phyloP scores from a whole-genome alignment of 2,113 vertebrate species.

The Eudorcas thomsonii region DNA sequence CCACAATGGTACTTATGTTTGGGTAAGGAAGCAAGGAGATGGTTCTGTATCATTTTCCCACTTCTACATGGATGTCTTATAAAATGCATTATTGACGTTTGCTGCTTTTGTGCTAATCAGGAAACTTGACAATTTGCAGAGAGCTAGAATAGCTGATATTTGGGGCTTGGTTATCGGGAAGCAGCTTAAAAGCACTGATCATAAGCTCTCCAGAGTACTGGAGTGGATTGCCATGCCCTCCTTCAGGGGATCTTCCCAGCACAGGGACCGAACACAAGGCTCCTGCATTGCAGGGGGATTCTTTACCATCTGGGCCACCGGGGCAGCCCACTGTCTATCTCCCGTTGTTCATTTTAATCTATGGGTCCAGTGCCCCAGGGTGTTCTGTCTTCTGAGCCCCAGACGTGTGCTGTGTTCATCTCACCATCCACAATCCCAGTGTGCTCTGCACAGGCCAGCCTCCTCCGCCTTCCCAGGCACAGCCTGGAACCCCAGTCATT shows the following conservation, averaged over 20 bases:
- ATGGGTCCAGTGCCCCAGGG: neutral
- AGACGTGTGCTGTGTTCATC: neutral
- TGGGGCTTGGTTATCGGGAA: no score
- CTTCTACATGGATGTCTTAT: no score
- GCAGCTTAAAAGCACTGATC: no score
- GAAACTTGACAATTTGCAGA: no score
- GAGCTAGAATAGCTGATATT: no score
- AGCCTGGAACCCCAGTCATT: conserved; percentile 17
- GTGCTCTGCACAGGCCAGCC: neutral
- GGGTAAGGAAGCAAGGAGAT: no score
- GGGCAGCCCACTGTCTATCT: neutral
- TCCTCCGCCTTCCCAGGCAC: neutral
- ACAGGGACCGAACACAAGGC: neutral
- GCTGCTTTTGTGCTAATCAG: no score
- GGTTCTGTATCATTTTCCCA: no score
- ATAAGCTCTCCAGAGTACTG: no score
- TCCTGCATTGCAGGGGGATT: neutral
- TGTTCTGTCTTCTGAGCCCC: neutral
- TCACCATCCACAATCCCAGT: neutral
- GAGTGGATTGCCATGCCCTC: neutral
- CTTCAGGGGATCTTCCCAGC: neutral
- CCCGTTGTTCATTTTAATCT: conserved; percentile 2
- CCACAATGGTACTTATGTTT: no score
- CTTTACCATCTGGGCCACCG: neutral
- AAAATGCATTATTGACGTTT: no score